Percentiles rank a stretch among this genome's conserved stretches.
Evolutionary conservation across 1,140 invertebrate species (phyloP).

Genomic region (Polyergus mexicanus): DNA sequence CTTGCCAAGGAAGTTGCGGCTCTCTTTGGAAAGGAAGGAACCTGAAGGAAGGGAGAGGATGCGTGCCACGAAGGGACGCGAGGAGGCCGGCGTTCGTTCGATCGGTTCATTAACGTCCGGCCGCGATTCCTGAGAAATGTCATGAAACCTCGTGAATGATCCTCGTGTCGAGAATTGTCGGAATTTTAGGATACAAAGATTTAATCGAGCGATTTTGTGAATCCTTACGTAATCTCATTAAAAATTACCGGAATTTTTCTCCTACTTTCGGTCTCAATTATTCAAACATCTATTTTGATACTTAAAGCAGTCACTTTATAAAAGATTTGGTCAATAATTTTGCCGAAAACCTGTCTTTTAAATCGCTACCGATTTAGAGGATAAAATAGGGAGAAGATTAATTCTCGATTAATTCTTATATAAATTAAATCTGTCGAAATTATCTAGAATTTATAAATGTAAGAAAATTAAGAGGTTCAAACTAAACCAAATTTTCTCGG

Average conservation of each 20-base stretch:
- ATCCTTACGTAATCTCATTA: not conserved
- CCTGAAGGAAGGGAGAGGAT: constrained; percentile 16
- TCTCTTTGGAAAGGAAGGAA: constrained; percentile 17
- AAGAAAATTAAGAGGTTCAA: too few relatives aligned
- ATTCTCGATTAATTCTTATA: too few relatives aligned
- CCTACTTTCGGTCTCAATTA: too few relatives aligned
- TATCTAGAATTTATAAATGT: too few relatives aligned
- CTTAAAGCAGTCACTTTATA: too few relatives aligned
- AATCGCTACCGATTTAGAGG: too few relatives aligned
- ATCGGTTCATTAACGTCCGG: constrained; percentile 68
- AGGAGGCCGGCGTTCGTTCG: constrained; percentile 45
- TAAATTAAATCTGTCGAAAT: too few relatives aligned
- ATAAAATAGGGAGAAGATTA: too few relatives aligned
- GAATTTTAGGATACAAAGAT: not conserved
- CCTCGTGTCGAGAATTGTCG: not conserved
- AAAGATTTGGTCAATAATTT: not conserved
- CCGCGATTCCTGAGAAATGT: constrained; percentile 20
- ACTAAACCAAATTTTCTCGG: too few relatives aligned
- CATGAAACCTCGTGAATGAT: not conserved
- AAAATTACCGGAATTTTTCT: not conserved
- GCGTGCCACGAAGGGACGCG: constrained; percentile 46
- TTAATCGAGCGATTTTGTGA: not conserved
- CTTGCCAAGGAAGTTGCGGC: constrained; percentile 19
- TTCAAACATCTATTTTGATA: too few relatives aligned
- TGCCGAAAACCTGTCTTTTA: too few relatives aligned